Conservation (phyloP, 1,140 invertebrate genomes). For the Musca domestica region DNA sequence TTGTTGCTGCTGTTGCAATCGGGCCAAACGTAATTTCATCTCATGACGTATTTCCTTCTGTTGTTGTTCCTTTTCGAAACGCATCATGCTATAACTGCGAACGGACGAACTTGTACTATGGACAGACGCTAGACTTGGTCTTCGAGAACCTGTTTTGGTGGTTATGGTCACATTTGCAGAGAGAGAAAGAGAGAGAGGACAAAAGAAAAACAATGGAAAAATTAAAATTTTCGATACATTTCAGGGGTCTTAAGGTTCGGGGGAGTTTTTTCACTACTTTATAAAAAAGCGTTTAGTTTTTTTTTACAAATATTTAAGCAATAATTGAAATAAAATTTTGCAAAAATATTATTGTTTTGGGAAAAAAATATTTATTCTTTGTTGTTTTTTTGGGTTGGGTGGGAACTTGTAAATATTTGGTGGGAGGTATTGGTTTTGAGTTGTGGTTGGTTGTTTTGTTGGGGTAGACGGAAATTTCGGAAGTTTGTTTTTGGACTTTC, state of each 20-base stretch:
- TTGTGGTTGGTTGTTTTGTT: no score
- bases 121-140: constrained; percentile 76
- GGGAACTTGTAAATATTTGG: no score
- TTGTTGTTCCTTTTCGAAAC: constrained; percentile 73
- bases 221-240: constrained; percentile 4
- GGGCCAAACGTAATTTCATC: constrained; percentile 69
- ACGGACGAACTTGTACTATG: constrained; percentile 77
- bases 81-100: constrained; percentile 72
- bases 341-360: no score
- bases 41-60: constrained; percentile 73
- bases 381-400: no score
- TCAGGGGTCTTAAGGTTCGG: background rate
- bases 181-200: background rate
- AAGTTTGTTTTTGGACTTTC: no score
- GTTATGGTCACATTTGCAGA: background rate
- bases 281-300: background rate
- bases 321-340: no score
- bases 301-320: no score
- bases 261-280: background rate
- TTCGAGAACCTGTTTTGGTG: constrained; percentile 66
- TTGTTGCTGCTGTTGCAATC: constrained; percentile 55
- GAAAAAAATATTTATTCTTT: no score
- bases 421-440: no score
- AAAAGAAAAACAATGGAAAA: background rate
- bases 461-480: no score